Percentiles rank a stretch among this genome's conserved stretches.
phyloP scores from a whole-genome alignment of 2,888 invertebrate genomes.

The Escarpia spicata region DNA sequence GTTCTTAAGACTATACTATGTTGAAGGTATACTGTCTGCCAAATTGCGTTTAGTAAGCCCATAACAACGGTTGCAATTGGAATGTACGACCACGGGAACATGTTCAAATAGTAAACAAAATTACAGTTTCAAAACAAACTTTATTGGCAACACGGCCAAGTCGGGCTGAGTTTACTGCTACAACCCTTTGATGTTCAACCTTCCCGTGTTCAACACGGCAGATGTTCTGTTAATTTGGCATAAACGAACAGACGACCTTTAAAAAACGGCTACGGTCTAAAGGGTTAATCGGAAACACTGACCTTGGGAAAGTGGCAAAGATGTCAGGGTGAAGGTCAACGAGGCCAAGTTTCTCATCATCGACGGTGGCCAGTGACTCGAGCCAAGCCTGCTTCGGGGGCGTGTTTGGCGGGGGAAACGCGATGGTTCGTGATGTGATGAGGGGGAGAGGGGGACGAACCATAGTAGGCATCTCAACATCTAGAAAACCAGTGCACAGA shows the following conservation, averaged over 20 bases:
- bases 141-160: too few species aligned
- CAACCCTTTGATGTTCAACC: too few species aligned
- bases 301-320: constrained; percentile 83
- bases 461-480: neutral
- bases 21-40: too few species aligned
- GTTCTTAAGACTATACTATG: too few species aligned
- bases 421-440: constrained; percentile 54
- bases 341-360: constrained; percentile 73
- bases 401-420: constrained; percentile 47
- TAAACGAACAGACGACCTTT: neutral
- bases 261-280: neutral
- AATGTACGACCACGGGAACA: too few species aligned
- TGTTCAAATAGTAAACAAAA: too few species aligned
- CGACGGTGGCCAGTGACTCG: constrained; percentile 56
- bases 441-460: constrained; percentile 44
- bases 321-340: constrained; percentile 89
- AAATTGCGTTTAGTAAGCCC: too few species aligned
- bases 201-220: too few species aligned
- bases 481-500: neutral
- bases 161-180: too few species aligned
- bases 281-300: constrained; percentile 14
- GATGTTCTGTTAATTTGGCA: too few species aligned
- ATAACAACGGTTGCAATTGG: too few species aligned
- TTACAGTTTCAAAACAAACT: too few species aligned
- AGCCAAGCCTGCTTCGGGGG: constrained; percentile 64